Percentiles rank a stretch among this genome's conserved stretches.
These are phyloP conservation scores for Varanus salvator DNA, from an alignment of 2,113 vertebrate species.

Conservation along the genomic window DNA sequence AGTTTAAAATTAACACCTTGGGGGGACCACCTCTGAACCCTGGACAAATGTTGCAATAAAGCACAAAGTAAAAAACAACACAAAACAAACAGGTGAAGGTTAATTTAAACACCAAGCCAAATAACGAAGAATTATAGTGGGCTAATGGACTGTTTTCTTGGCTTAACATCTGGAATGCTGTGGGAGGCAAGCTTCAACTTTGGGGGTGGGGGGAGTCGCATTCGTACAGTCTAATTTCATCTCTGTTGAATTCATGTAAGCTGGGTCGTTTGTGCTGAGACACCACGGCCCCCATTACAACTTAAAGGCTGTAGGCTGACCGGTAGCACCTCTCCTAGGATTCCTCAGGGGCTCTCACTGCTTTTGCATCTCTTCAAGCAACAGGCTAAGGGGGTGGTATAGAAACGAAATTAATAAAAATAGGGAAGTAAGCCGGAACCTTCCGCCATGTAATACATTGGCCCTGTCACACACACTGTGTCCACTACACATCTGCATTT, in stretches of 20 bases:
- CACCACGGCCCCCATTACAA: not conserved
- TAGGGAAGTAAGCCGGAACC: not conserved
- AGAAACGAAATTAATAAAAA: too few species aligned
- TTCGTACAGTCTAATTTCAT: slow-evolving; percentile 62
- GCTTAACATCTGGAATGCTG: slow-evolving; percentile 74
- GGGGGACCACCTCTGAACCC: slow-evolving; percentile 61
- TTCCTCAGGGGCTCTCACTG: not conserved
- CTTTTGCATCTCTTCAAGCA: not conserved
- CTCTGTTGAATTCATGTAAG: slow-evolving; percentile 10
- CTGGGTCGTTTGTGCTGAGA: not conserved
- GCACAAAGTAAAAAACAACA: slow-evolving; percentile 52
- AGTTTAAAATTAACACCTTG: slow-evolving; percentile 68
- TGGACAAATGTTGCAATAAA: slow-evolving; percentile 48
- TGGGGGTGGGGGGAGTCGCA: slow-evolving; percentile 32
- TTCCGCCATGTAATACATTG: not conserved
- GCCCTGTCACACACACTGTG: not conserved
- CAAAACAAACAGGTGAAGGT: slow-evolving; percentile 43
- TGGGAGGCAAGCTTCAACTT: slow-evolving; percentile 61
- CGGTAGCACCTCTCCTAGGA: not conserved
- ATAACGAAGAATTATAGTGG: slow-evolving; percentile 65
- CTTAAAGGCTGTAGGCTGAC: not conserved
- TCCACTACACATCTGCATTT: too few species aligned
- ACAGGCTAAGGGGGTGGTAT: not conserved
- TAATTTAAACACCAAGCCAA: slow-evolving; percentile 63
- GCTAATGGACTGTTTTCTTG: slow-evolving; percentile 61